Conservation (phyloP, 2,797 vertebrate species). For the Tympanoctomys barrerae region DNA sequence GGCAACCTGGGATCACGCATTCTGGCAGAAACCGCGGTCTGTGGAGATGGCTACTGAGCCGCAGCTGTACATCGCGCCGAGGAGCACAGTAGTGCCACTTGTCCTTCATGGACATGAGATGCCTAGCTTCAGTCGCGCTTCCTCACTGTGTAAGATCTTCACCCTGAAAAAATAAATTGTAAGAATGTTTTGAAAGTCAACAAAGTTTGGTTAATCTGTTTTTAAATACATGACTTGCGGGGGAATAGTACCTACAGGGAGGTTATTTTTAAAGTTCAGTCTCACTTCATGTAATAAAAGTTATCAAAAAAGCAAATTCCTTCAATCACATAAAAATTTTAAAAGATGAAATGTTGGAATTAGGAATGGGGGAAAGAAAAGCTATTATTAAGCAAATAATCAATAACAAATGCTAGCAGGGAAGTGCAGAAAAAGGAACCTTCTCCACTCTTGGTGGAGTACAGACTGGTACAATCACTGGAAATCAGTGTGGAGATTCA, state of each 20-base stretch:
- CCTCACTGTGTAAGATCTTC: constrained; percentile 71
- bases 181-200: constrained; percentile 41
- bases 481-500: background rate
- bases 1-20: constrained; percentile 57
- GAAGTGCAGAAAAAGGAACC: background rate
- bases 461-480: background rate
- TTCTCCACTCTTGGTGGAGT: background rate
- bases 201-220: constrained; percentile 36
- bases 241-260: background rate
- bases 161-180: constrained; percentile 80
- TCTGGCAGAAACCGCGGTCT: constrained; percentile 70
- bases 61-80: constrained; percentile 46
- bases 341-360: constrained; percentile 31
- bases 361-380: background rate
- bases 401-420: background rate
- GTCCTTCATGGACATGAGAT: constrained; percentile 54
- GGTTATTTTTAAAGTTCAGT: constrained; percentile 60
- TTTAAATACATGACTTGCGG: background rate
- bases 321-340: background rate
- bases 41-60: constrained; percentile 71
- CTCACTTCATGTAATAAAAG: constrained; percentile 50
- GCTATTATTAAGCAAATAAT: background rate
- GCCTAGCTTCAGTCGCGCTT: constrained; percentile 24
- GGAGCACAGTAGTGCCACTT: constrained; percentile 46
- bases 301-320: constrained; percentile 47